Percentiles rank a stretch among this genome's conserved stretches.
Conservation (phyloP, 2,113 vertebrate genomes). For the Otolemur garnettii region DNA sequence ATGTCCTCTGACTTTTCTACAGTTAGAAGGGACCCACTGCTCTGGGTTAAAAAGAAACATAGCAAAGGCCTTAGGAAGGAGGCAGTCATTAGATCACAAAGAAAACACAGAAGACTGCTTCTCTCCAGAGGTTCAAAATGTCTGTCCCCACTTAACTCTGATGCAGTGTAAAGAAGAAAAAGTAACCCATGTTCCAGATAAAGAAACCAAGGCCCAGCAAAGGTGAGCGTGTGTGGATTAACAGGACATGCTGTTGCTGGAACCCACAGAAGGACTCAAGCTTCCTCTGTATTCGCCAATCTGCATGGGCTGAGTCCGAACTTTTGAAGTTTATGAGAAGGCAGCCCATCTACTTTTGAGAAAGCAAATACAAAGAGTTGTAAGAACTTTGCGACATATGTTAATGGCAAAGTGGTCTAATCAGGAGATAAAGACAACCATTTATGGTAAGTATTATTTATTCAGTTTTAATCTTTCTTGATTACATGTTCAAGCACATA, state of each 20-base stretch:
- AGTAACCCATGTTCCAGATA: background rate
- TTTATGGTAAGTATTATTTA: background rate
- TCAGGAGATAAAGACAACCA: background rate
- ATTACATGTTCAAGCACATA: background rate
- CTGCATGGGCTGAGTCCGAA: background rate
- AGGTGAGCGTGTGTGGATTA: background rate
- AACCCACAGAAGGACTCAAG: background rate
- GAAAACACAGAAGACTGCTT: background rate
- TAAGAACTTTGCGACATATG: background rate
- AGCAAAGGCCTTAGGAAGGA: background rate
- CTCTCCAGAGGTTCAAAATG: background rate
- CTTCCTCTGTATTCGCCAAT: background rate
- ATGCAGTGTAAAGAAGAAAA: background rate
- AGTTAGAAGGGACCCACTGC: background rate
- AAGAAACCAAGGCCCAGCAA: background rate
- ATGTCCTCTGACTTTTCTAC: background rate
- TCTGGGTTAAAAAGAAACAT: conserved; percentile 14
- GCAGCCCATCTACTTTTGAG: background rate
- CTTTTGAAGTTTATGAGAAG: background rate
- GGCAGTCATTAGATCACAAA: background rate
- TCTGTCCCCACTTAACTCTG: background rate
- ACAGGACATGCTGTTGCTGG: background rate
- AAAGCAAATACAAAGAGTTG: background rate
- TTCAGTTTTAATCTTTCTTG: background rate
- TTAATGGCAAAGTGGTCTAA: background rate